Percentiles rank a stretch among this genome's conserved stretches.
Conservation (phyloP, 2,797 vertebrate species). For the Chiloscyllium punctatum region DNA sequence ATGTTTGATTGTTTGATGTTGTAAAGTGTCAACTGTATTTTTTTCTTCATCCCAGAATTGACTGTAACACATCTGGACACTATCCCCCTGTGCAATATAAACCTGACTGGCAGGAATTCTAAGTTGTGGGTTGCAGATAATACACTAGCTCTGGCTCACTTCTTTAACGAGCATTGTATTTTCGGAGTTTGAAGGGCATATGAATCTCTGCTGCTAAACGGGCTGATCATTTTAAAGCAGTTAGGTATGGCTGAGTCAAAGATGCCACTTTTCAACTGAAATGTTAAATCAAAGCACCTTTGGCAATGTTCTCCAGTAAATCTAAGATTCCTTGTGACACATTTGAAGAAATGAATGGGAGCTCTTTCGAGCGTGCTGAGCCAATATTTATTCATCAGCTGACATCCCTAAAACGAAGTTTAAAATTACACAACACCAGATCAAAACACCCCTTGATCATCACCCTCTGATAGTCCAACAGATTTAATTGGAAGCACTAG, state of each 20-base stretch:
- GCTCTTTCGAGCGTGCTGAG: not conserved
- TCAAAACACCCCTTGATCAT: too few relatives aligned
- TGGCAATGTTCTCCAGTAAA: not conserved
- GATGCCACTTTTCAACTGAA: not conserved
- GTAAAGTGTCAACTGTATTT: too few relatives aligned
- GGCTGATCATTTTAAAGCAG: not conserved
- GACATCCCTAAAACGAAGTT: not conserved
- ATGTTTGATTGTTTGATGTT: not conserved
- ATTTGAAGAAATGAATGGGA: not conserved
- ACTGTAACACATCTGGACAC: not conserved
- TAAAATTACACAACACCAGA: too few relatives aligned
- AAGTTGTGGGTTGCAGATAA: not conserved
- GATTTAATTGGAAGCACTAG: too few relatives aligned
- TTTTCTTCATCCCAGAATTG: not conserved
- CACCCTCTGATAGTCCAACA: too few relatives aligned
- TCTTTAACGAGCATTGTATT: not conserved
- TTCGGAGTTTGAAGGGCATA: not conserved
- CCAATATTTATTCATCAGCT: not conserved
- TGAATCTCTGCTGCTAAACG: not conserved
- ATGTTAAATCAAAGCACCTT: not conserved
- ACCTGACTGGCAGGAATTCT: not conserved
- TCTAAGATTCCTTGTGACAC: not conserved
- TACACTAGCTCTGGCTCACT: not conserved
- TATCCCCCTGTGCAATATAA: not conserved
- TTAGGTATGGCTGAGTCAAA: not conserved